Base-by-base conservation (phyloP, 2,113 vertebrate genomes). In the Etia nguti region DNA sequence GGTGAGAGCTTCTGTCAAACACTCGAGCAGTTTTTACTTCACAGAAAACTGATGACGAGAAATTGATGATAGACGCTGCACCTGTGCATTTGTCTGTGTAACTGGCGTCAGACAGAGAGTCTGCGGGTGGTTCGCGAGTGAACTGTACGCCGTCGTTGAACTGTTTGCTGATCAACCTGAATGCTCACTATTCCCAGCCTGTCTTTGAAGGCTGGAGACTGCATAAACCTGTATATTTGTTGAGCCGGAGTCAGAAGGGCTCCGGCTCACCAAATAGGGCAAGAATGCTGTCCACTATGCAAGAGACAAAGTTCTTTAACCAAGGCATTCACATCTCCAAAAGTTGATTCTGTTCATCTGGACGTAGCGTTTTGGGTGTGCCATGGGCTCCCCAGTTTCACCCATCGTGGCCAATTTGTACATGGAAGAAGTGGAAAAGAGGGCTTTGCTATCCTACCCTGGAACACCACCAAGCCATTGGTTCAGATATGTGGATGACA, bases 1-100 rank as follows among this genome's bases (percentile, higher is more conserved):
- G 94, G 94, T 94, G 38, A 26, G 92, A 79, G 57, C 29, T 48
- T 75, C 34, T n/a, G 20, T 0, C 11, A n/a, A 36, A 38, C 31
- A 38, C 60, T 29, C 9, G 18, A 16, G 36, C 20, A 8, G 36
- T 12, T 41, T 68, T 41, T 36, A 41, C 62, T 41, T 13, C 6
- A 68, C 34, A 5, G 62, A 65, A n/a, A 65, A 65, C 34, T 8
- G 10, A 22, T 22, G 62, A 38, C 12, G 36, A 38, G n/a, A 22
- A 34, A 20, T 18, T 60, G 15, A 29, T 0, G 15, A 31, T 18
- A 2, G 29, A 62, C 5, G 8, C 15, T 29, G 20, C 34, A 8
- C 11, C 6, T n/a, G 6, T 11, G 2, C 20, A 68, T 20, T 65
- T 65, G 0, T 20, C 13, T 29, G 31, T 36, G 59, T n/a, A 68